These are phyloP conservation scores for Amaurobius ferox DNA, from an alignment of 2,888 invertebrate genomes.

Conservation along the genomic window DNA sequence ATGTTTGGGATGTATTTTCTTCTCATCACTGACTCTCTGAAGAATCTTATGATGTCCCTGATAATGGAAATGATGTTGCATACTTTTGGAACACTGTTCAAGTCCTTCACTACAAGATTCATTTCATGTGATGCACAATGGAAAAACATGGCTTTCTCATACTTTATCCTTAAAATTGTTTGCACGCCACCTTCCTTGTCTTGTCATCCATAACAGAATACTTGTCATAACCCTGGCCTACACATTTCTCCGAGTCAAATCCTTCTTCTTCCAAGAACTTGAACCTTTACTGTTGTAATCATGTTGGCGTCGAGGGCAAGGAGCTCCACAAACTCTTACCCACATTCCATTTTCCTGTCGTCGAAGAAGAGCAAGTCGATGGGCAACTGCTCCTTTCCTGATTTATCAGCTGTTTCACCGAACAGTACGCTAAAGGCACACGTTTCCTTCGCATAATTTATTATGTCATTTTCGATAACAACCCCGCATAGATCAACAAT, in stretches of 20 bases:
- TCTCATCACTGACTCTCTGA: neutral
- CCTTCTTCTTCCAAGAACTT: neutral
- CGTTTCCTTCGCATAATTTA: neutral
- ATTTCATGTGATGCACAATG: neutral
- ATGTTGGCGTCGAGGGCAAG: neutral
- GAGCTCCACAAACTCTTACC: neutral
- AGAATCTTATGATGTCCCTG: no score
- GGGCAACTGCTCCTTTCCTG: neutral
- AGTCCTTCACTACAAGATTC: neutral
- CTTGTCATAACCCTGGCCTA: neutral
- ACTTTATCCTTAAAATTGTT: neutral
- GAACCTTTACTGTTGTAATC: neutral
- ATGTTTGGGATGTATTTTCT: slow-evolving; percentile 1
- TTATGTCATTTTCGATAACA: neutral
- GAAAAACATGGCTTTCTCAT: neutral
- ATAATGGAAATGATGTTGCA: neutral
- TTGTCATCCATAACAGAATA: neutral
- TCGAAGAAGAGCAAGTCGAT: neutral
- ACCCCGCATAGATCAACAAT: neutral
- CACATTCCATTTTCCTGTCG: neutral
- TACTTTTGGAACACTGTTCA: neutral
- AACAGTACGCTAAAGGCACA: neutral
- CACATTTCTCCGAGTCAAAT: neutral
- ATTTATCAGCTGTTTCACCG: neutral
- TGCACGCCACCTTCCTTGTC: neutral